Conservation (phyloP, 53 echinoderm and acorn worm genomes). For the Luidia sarsii region DNA sequence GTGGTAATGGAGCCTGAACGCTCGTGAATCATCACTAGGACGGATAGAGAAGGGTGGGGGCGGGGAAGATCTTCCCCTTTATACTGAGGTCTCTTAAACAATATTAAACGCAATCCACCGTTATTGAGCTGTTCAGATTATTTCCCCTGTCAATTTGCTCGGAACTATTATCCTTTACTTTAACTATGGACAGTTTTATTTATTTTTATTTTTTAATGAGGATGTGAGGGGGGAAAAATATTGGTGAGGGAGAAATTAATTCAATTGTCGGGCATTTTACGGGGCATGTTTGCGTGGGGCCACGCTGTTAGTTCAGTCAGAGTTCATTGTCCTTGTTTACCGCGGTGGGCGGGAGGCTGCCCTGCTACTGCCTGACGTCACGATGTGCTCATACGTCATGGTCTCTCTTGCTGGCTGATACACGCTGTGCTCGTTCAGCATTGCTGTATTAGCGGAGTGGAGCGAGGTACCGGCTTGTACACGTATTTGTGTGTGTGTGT, state of each 20-base stretch:
- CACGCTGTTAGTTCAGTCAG: slow-evolving; percentile 4
- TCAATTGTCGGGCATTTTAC: no score
- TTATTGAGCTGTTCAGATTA: no score
- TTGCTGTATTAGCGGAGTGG: not conserved
- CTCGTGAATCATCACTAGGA: not conserved
- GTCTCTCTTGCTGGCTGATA: not conserved
- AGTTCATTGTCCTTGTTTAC: slow-evolving; percentile 37
- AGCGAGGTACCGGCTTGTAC: not conserved
- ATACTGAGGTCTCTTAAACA: no score
- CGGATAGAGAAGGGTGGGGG: no score
- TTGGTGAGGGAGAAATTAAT: no score
- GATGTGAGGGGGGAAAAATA: no score
- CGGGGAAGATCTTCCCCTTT: no score
- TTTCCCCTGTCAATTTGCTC: no score
- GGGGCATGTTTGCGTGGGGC: not conserved
- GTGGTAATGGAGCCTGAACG: slow-evolving; percentile 13
- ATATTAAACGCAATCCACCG: no score
- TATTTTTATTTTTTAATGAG: no score
- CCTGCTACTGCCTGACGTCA: slow-evolving; percentile 7
- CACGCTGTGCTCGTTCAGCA: not conserved
- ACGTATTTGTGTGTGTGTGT: not conserved
- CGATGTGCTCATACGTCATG: slow-evolving; percentile 27
- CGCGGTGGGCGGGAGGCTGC: not conserved
- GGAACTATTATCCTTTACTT: no score
- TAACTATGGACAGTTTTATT: no score